Base-by-base conservation (phyloP, 1,140 invertebrate genomes). In the Rhagoletis zephyria region DNA sequence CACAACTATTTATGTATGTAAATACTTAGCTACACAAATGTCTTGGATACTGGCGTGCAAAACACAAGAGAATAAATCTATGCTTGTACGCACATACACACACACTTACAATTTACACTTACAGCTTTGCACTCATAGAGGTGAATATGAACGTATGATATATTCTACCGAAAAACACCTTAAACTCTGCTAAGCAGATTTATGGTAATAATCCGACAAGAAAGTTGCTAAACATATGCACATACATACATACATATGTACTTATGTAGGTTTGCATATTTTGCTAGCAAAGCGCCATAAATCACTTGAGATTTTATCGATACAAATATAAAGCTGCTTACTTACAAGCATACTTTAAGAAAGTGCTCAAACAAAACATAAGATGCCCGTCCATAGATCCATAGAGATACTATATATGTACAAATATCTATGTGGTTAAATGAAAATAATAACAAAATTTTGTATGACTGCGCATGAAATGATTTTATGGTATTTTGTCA, bases 241-340 rank as follows among this genome's bases (percentile, higher is more conserved):
- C 63, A 64, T 3, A n/a, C 5, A 16, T 30, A 4, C n/a, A 51
- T 77, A 6, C 48, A n/a, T 16, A 64, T 30, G 30, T 30, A 30
- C 30, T 30, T 30, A 30, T 30, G 30, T 30, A 30, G 14, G 45
- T 77, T 19, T 51, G 74, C 19, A 19, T 81, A 56, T 81, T 81
- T 81, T 51, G 48, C 74, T 9, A 59, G 74, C 48, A 81, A 81
- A 81, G 48, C 74, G 48, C 14, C 74, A 56, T 81, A 81, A 81
- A 81, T 81, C 74, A 81, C 74, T 81, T 56, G 74, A 81, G 74
- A 81, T 81, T 81, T 81, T 81, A 81, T 81, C 74, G 74, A 81
- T 81, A 81, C 74, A 81, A 51, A 10, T 19, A 12, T 7, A 81
- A 81, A 81, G 74, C 74, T 19, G 74, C 74, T 81, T 81, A 81